A percentile compares a stretch with the other conserved stretches of the same genome.
Conservation (phyloP, 2,797 vertebrate genomes). For the Clarias pachynema region DNA sequence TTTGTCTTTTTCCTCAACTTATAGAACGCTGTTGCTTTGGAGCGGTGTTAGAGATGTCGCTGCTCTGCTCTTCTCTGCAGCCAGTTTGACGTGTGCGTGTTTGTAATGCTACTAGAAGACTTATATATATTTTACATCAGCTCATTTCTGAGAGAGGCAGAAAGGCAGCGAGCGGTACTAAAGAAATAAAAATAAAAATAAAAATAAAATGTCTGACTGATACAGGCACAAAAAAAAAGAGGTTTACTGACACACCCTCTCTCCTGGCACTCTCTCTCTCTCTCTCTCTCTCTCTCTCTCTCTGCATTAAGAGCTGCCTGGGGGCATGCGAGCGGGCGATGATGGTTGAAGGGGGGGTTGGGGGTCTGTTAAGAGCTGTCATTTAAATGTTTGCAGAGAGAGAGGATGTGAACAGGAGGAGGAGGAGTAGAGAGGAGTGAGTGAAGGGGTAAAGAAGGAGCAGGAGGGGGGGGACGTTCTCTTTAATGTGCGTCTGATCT, state of each 20-base stretch:
- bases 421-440: conserved; percentile 46
- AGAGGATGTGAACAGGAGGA: conserved; percentile 57
- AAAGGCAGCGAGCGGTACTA: conserved; percentile 22
- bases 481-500: conserved; percentile 81
- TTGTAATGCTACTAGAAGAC: conserved; percentile 55
- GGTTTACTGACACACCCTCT: conserved; percentile 58
- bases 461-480: conserved; percentile 52
- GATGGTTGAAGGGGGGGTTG: conserved; percentile 53
- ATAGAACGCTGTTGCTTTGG: background rate
- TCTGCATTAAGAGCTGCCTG: conserved; percentile 73
- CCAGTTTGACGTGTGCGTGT: conserved; percentile 60
- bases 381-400: conserved; percentile 72
- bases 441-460: conserved; percentile 34
- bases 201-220: background rate
- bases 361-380: conserved; percentile 70
- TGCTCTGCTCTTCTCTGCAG: conserved; percentile 3
- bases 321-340: conserved; percentile 66
- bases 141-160: conserved; percentile 49
- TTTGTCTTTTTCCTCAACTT: background rate
- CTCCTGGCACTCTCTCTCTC: conserved; percentile 42
- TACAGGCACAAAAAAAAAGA: conserved; percentile 36
- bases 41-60: background rate
- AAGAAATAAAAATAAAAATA: background rate
- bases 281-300: conserved; percentile 39
- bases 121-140: conserved; percentile 71